phyloP scores from a whole-genome alignment of 2,113 vertebrate species.

The Python bivittatus region DNA sequence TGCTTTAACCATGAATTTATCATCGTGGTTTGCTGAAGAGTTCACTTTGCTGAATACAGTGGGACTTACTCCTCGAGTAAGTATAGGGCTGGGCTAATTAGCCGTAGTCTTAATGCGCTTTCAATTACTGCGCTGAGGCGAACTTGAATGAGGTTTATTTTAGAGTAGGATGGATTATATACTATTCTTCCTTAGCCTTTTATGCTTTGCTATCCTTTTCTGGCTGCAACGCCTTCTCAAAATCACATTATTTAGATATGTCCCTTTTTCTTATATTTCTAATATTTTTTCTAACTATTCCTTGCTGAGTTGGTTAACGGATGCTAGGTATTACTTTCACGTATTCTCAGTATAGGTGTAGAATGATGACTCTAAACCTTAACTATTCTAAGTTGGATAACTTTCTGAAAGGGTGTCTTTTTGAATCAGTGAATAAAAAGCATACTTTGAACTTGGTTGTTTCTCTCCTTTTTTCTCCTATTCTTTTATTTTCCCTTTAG shows the following conservation, averaged over 20 bases:
- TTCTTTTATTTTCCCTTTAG: neutral
- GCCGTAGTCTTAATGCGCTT: neutral
- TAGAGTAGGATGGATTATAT: neutral
- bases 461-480: too few species aligned
- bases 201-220: neutral
- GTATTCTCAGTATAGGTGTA: too few species aligned
- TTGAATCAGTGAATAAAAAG: neutral
- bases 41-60: neutral
- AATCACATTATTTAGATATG: neutral
- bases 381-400: neutral
- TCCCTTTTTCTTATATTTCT: neutral
- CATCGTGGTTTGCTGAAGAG: neutral
- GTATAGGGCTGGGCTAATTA: too few species aligned
- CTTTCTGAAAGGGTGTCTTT: neutral
- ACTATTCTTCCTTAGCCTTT: neutral
- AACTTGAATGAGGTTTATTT: neutral
- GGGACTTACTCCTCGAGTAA: neutral
- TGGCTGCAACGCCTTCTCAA: neutral
- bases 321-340: neutral
- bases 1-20: neutral
- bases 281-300: too few species aligned
- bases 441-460: neutral
- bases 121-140: neutral
- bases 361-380: neutral
- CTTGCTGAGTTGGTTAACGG: neutral